Conservation (phyloP, 2,797 vertebrate species). For the Babyrousa celebensis region DNA sequence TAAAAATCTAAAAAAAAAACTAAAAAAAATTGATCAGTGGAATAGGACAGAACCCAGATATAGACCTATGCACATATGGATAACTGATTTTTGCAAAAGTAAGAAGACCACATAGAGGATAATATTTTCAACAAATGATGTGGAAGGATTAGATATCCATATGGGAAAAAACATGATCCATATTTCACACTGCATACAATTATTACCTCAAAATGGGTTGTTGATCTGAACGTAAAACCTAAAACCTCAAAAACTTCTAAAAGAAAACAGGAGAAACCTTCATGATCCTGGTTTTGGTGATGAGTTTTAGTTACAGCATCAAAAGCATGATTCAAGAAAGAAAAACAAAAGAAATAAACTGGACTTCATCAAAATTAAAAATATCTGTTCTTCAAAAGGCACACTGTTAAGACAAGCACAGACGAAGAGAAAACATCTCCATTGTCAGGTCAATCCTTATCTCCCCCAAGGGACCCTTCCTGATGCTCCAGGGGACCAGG, state of each 20-base stretch:
- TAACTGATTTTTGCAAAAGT: not conserved
- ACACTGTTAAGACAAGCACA: not conserved
- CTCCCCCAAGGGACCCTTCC: not conserved
- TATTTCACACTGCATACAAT: not conserved
- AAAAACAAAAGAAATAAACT: not conserved
- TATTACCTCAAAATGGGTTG: not conserved
- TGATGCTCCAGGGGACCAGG: rapidly evolving
- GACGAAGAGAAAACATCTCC: not conserved
- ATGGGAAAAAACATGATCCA: not conserved
- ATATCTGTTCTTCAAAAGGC: not conserved
- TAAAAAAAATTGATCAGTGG: not conserved
- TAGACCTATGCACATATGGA: not conserved
- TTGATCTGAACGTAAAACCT: not conserved
- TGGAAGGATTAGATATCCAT: not conserved
- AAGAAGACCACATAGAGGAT: not conserved
- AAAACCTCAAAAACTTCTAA: not conserved
- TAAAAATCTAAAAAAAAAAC: too few species aligned
- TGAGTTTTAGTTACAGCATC: not conserved
- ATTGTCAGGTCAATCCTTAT: not conserved
- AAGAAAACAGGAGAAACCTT: not conserved
- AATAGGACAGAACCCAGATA: not conserved
- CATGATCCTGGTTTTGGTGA: not conserved
- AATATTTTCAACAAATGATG: not conserved
- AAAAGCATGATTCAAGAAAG: not conserved
- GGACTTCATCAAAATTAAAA: not conserved